Conservation (phyloP, 35 echinoderm and acorn worm genomes). For the Nesometra sesokonis region DNA sequence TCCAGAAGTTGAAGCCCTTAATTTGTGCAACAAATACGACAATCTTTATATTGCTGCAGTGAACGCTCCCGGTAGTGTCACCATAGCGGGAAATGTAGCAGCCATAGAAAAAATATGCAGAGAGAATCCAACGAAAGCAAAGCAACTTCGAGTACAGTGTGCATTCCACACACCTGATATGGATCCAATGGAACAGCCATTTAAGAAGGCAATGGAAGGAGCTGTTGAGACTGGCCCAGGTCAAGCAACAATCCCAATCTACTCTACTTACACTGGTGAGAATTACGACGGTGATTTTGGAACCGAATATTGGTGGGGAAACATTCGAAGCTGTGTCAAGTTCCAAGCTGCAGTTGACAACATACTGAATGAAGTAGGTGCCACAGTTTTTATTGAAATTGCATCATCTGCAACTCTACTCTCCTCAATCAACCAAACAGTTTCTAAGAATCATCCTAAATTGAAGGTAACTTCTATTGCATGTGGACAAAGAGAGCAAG, state of each 20-base stretch:
- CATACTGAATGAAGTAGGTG: constrained; percentile 38
- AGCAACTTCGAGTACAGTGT: constrained; percentile 56
- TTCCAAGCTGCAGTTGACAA: constrained; percentile 65
- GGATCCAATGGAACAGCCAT: constrained; percentile 66
- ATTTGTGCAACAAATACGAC: constrained; percentile 42
- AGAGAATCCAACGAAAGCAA: constrained; percentile 39
- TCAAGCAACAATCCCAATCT: constrained; percentile 24
- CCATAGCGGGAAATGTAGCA: constrained; percentile 50
- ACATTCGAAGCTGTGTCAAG: constrained; percentile 65
- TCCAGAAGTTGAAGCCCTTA: constrained; percentile 33
- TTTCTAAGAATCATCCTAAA: constrained; percentile 21
- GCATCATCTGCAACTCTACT: constrained; percentile 66
- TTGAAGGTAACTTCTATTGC: constrained; percentile 28
- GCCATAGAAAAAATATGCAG: constrained; percentile 42
- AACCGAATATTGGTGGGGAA: constrained; percentile 83
- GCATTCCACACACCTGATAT: constrained; percentile 87
- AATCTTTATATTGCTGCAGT: constrained; percentile 66
- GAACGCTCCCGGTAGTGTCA: constrained; percentile 61
- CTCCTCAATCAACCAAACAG: constrained; percentile 58
- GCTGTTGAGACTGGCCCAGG: constrained; percentile 40
- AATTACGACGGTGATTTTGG: constrained; percentile 58
- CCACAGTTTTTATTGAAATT: constrained; percentile 59
- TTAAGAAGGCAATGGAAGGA: constrained; percentile 47
- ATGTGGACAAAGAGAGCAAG: constrained; percentile 44
- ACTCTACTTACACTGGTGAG: constrained; percentile 71